phyloP scores from a whole-genome alignment of 2,797 vertebrate genomes.

The Hypotaenidia philippensis region DNA sequence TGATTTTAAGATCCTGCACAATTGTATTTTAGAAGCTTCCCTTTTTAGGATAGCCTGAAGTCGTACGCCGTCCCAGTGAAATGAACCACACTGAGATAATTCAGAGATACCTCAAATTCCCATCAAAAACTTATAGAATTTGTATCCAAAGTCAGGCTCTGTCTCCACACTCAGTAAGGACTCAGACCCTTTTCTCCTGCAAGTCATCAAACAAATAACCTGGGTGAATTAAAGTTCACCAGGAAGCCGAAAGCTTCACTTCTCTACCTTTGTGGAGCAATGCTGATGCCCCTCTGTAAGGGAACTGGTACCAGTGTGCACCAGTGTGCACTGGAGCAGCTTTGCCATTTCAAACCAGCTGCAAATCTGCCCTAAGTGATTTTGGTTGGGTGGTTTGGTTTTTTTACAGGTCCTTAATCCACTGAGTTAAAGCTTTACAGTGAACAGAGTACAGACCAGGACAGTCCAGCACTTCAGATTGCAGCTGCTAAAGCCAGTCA shows the following conservation, averaged over 20 bases:
- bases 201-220: neutral
- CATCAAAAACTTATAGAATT: neutral
- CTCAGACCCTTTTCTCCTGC: neutral
- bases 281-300: neutral
- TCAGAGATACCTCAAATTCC: neutral
- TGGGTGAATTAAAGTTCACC: neutral
- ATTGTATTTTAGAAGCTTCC: neutral
- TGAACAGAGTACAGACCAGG: slow-evolving; percentile 28
- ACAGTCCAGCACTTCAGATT: slow-evolving; percentile 7
- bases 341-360: neutral
- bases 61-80: neutral
- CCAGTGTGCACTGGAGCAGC: neutral
- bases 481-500: slow-evolving; percentile 32
- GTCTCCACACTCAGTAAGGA: neutral
- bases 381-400: neutral
- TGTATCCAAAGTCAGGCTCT: neutral
- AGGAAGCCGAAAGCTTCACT: neutral
- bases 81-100: neutral
- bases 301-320: neutral
- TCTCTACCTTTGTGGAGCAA: neutral
- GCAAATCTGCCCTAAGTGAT: slow-evolving; percentile 1
- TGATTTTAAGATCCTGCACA: neutral
- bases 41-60: neutral
- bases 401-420: neutral
- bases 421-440: slow-evolving; percentile 1